phyloP scores from a whole-genome alignment of 2,113 vertebrate species.

The Echinops telfairi region DNA sequence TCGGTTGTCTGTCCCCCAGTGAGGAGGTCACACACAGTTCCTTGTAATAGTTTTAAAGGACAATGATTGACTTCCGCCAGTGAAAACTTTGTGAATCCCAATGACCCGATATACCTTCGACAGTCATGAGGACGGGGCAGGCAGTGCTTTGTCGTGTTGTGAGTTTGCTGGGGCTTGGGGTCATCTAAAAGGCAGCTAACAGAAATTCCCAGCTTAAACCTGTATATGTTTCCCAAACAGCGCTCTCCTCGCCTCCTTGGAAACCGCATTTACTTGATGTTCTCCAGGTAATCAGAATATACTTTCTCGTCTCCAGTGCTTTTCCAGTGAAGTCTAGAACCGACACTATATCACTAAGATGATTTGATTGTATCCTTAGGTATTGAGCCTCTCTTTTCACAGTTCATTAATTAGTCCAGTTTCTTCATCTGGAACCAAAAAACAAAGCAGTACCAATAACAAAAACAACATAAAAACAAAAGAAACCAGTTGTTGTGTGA shows the following conservation, averaged over 20 bases:
- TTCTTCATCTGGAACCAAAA: not conserved
- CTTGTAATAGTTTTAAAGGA: not conserved
- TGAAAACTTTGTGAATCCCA: not conserved
- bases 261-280: not conserved
- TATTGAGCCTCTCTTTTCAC: not conserved
- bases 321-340: not conserved
- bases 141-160: not conserved
- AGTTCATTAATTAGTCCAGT: not conserved
- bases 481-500: not conserved
- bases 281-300: not conserved
- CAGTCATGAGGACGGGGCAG: not conserved
- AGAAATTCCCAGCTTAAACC: not conserved
- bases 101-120: no score
- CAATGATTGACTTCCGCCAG: not conserved
- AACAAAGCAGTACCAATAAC: not conserved
- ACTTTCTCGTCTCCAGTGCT: not conserved
- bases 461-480: not conserved
- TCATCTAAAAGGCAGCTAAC: not conserved
- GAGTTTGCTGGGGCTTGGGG: not conserved
- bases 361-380: not conserved
- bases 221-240: not conserved
- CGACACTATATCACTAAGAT: not conserved
- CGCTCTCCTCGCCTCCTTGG: not conserved
- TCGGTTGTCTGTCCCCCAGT: no score
- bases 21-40: no score